Percentiles rank a stretch among this genome's conserved stretches.
Evolutionary conservation across 2,888 invertebrate species (phyloP).

Genomic region (Oasisia sp.): DNA sequence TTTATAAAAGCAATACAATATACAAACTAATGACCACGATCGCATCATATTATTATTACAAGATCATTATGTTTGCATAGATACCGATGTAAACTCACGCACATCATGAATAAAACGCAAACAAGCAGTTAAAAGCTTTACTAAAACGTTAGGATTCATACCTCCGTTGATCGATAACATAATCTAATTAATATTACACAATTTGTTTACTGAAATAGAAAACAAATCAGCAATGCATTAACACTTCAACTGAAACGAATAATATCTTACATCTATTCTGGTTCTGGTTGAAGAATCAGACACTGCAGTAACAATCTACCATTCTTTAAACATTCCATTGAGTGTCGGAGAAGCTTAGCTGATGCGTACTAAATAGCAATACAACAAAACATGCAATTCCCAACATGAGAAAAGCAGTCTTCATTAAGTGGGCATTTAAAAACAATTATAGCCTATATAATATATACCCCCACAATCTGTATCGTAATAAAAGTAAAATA

Average conservation of each 20-base stretch:
- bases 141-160: not conserved
- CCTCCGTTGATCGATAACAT: not conserved
- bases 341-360: not conserved
- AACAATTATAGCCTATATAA: not conserved
- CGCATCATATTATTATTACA: not conserved
- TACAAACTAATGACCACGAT: not conserved
- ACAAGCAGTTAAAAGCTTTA: not conserved
- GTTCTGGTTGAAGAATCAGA: not conserved
- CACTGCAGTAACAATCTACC: not conserved
- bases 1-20: constrained; percentile 17
- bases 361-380: not conserved
- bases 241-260: not conserved
- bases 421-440: not conserved
- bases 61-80: constrained; percentile 9
- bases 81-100: not conserved
- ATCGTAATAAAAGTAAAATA: not conserved
- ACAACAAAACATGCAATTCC: not conserved
- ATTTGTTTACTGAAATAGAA: not conserved
- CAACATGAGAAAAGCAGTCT: not conserved
- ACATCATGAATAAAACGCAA: not conserved
- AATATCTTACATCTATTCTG: constrained; percentile 2
- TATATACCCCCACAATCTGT: not conserved
- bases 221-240: not conserved
- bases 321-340: not conserved
- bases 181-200: not conserved